phyloP scores from a whole-genome alignment of 2,797 vertebrate genomes.

The Enteromius unitaeniatus region DNA sequence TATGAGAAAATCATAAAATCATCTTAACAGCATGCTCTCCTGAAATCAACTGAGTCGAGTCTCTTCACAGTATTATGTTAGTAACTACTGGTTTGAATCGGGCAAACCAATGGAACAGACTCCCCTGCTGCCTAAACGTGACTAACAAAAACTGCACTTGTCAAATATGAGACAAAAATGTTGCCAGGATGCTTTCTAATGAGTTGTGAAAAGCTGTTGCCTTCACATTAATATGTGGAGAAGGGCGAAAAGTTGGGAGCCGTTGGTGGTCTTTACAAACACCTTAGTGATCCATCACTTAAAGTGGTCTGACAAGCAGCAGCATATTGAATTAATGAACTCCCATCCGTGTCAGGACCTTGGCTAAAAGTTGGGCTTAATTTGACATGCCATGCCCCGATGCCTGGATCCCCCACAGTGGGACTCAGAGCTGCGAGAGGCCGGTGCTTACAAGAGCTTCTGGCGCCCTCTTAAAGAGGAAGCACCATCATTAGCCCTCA shows the following conservation, averaged over 20 bases:
- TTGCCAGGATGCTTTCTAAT: background rate
- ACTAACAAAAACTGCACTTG: background rate
- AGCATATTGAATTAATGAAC: conserved; percentile 35
- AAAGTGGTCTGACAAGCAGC: conserved; percentile 15
- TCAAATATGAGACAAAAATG: background rate
- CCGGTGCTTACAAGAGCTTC: conserved; percentile 9
- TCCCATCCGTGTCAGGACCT: conserved; percentile 29
- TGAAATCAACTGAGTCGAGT: background rate
- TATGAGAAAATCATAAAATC: background rate
- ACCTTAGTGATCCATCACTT: conserved; percentile 36
- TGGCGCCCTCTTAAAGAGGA: conserved; percentile 34
- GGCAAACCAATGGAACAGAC: background rate
- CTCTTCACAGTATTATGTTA: background rate
- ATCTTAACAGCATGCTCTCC: background rate
- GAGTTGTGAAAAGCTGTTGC: background rate
- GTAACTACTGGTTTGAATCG: background rate
- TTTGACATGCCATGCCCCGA: conserved; percentile 37
- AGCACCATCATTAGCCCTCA: conserved; percentile 73
- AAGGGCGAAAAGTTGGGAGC: conserved; percentile 21
- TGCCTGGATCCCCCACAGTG: background rate
- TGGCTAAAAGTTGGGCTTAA: conserved; percentile 38
- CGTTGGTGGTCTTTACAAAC: conserved; percentile 20
- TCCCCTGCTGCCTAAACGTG: background rate
- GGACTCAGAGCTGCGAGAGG: conserved; percentile 4
- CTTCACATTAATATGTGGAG: background rate